Base-by-base conservation (phyloP, 1,140 invertebrate species). In the Temnothorax longispinosus region DNA sequence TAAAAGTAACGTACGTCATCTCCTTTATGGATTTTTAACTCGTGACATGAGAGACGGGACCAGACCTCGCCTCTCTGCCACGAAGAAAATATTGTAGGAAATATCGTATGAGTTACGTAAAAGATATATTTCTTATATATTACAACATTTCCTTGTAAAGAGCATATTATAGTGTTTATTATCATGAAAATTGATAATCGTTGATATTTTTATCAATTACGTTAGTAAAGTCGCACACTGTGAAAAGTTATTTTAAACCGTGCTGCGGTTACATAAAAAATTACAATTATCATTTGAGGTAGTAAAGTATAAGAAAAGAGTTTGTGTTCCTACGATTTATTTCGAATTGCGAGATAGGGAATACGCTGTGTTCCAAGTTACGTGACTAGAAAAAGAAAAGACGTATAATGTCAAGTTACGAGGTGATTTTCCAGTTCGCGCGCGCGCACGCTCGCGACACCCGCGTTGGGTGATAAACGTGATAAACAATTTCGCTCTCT, bases 401-500 rank as follows among this genome's bases (percentile, higher is more conserved):
- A 38, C 15, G 3, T 27, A 15, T 67, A 15, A 15, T 67, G 18
- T 35, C 44, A 38, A 32, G 18, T 67, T 80, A 18, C 76, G 58
- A 78, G 18, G 21, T 64, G 27, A 81, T 69, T 82, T 82, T 82
- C 52, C 15, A 82, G 52, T 47, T 47, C 15, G 67, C 18, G 27
- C 8, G 38, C 11, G 44, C 50, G 35, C 27, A 3, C 15, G 27
- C 47, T 13, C 56, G 15, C 18, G 60, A 44, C 65, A 82, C 21
- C 27, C 27, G 27, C 21, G 47, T 44, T 18, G 74, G 13, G 27
- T 27, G 27, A 27, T 27, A 58, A 58, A 56, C 38, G 38, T 81
- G 18, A 1, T 21, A 15, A 71, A 44, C 38, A 44, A 82, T 72
- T 35, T 80, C 76, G 32, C 38, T 82, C 38, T 82, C 38, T 71